Evolutionary conservation across 2,888 invertebrate species (phyloP).

Genomic region (Crioceris asparagi): DNA sequence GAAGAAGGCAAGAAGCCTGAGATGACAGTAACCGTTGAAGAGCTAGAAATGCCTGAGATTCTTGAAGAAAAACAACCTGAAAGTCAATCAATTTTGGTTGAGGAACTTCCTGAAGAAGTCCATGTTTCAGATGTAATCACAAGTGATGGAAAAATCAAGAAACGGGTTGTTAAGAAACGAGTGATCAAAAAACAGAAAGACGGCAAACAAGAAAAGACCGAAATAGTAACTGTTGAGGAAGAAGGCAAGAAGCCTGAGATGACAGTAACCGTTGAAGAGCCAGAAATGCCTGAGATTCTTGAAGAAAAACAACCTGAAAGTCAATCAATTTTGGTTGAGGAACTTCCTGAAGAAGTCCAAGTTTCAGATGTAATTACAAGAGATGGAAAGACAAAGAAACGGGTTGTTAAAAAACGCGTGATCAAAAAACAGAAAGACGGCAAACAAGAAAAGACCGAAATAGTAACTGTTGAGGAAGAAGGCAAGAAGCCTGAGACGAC

Average conservation of each 20-base stretch:
- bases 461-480: slow-evolving; percentile 37
- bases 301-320: slow-evolving; percentile 12
- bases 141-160: slow-evolving; percentile 20
- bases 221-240: slow-evolving; percentile 30
- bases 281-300: slow-evolving; percentile 23
- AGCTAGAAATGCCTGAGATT: slow-evolving; percentile 23
- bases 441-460: slow-evolving; percentile 34
- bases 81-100: slow-evolving; percentile 17
- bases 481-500: slow-evolving; percentile 32
- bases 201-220: slow-evolving; percentile 24
- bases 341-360: slow-evolving; percentile 25
- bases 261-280: slow-evolving; percentile 35
- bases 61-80: slow-evolving; percentile 10
- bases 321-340: no score
- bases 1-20: slow-evolving; percentile 31
- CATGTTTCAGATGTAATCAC: slow-evolving; percentile 16
- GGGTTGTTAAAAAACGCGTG: slow-evolving; percentile 32
- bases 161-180: slow-evolving; percentile 19
- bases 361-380: slow-evolving; percentile 19
- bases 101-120: slow-evolving; percentile 30
- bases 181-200: slow-evolving; percentile 26
- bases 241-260: slow-evolving; percentile 33
- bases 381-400: slow-evolving; percentile 22
- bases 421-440: slow-evolving; percentile 35
- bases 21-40: slow-evolving; percentile 24